Percentiles rank a stretch among this genome's conserved stretches.
Conservation (phyloP, 1,140 invertebrate genomes). For the Prorops nasuta region DNA sequence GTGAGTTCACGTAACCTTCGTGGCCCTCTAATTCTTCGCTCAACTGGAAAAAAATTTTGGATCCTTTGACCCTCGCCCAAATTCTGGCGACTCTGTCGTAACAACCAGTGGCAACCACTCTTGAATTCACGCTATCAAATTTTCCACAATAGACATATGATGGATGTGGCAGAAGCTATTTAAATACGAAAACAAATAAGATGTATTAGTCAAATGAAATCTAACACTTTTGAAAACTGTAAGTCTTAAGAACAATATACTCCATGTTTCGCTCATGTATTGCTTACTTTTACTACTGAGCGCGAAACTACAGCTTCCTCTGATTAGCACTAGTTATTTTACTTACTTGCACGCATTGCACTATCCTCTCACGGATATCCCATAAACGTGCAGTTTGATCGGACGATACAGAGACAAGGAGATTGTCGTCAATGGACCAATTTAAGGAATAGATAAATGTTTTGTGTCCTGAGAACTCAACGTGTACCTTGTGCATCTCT, state of each 20-base stretch:
- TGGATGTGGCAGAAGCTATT: conserved; percentile 64
- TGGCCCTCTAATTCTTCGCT: conserved; percentile 62
- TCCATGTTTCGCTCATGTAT: too few species aligned
- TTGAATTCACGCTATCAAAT: conserved; percentile 54
- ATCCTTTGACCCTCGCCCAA: conserved; percentile 49
- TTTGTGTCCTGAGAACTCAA: conserved; percentile 56
- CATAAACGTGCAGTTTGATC: conserved; percentile 65
- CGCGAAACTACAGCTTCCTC: too few species aligned
- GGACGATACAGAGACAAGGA: conserved; percentile 62
- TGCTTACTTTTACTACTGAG: too few species aligned
- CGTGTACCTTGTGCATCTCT: conserved; percentile 33
- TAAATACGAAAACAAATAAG: neutral
- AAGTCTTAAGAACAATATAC: too few species aligned
- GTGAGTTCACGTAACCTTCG: conserved; percentile 59
- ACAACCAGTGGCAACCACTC: conserved; percentile 61
- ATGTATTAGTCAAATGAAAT: neutral
- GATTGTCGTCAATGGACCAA: conserved; percentile 61
- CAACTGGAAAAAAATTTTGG: conserved; percentile 45
- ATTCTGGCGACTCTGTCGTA: conserved; percentile 64
- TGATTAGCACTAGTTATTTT: too few species aligned
- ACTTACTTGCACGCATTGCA: conserved; percentile 45
- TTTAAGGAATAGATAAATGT: conserved; percentile 64
- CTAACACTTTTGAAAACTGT: too few species aligned
- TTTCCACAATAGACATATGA: conserved; percentile 66
- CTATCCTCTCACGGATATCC: conserved; percentile 54